Conservation (phyloP, 1,140 invertebrate genomes). For the Atta cephalotes region DNA sequence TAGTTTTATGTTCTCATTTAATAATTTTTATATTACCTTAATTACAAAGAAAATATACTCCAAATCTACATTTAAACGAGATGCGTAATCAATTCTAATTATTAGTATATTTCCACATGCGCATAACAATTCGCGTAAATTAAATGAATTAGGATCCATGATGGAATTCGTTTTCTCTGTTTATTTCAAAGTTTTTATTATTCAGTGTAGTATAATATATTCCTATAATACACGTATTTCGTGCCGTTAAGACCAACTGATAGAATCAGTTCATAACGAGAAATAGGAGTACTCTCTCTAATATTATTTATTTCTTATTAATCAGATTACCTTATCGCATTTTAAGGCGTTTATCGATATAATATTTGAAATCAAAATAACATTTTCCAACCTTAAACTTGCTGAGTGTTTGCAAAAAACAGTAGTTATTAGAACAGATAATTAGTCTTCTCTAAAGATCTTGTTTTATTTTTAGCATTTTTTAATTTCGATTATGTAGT, state of each 20-base stretch:
- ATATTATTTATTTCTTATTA: not conserved
- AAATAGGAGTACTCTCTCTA: not conserved
- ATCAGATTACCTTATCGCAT: constrained; percentile 12
- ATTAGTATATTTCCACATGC: not conserved
- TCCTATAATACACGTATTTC: not conserved
- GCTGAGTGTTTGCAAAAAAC: not conserved
- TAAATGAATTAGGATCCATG: constrained; percentile 5
- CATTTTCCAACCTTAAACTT: not conserved
- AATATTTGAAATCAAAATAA: not conserved
- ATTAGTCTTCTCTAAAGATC: not conserved
- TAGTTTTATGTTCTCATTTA: not conserved
- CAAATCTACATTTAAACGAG: not conserved
- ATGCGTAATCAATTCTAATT: constrained; percentile 2
- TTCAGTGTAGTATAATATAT: not conserved
- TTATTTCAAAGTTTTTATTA: not conserved
- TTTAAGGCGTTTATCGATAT: not conserved
- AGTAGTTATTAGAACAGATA: too few relatives aligned
- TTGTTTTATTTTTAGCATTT: too few relatives aligned
- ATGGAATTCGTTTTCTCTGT: not conserved
- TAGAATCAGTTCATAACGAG: constrained; percentile 1
- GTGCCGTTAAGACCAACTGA: not conserved
- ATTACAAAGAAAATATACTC: not conserved
- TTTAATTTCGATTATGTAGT: too few relatives aligned
- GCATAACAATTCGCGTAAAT: not conserved
- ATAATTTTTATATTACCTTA: constrained; percentile 6